Evolutionary conservation across 2,113 vertebrate genomes (phyloP).

Genomic region (Dipodomys merriami): DNA sequence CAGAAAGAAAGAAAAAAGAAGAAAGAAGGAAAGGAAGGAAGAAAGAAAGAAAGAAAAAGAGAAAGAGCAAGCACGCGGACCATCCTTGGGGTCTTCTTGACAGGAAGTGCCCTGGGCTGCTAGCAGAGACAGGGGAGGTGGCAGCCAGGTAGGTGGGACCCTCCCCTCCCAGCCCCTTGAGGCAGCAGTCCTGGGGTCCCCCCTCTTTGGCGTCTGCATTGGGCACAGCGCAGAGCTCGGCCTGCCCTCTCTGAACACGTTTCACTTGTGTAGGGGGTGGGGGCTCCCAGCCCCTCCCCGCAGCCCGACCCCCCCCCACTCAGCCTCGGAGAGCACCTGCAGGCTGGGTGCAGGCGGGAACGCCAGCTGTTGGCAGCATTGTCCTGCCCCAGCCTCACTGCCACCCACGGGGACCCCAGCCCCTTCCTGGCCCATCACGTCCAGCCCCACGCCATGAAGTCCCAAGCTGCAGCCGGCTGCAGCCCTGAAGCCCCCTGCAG

Average conservation of each 20-base stretch:
- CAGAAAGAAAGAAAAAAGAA: too few species aligned
- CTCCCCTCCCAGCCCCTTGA: not conserved
- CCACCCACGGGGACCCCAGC: not conserved
- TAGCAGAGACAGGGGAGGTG: not conserved
- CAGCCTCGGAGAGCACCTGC: not conserved
- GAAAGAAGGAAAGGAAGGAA: too few species aligned
- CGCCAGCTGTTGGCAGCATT: not conserved
- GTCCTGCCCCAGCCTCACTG: not conserved
- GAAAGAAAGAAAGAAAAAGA: too few species aligned
- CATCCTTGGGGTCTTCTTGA: fast-evolving
- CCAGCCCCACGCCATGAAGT: not conserved
- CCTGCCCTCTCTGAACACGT: not conserved
- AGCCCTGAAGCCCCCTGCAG: not conserved
- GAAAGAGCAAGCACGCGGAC: too few species aligned
- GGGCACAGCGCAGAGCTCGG: not conserved
- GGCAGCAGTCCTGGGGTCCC: not conserved
- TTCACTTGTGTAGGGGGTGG: not conserved
- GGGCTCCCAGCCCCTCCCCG: not conserved
- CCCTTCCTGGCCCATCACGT: not conserved
- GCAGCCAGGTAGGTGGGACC: not conserved
- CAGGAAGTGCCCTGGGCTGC: not conserved
- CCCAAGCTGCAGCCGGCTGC: not conserved
- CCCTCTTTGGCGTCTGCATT: not conserved
- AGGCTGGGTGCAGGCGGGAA: not conserved
- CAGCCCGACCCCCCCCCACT: not conserved